Evolutionary conservation across 1,140 invertebrate species (phyloP), one percentile per base, ranked within the genome.

Genomic region (Teleopsis dalmanni): DNA sequence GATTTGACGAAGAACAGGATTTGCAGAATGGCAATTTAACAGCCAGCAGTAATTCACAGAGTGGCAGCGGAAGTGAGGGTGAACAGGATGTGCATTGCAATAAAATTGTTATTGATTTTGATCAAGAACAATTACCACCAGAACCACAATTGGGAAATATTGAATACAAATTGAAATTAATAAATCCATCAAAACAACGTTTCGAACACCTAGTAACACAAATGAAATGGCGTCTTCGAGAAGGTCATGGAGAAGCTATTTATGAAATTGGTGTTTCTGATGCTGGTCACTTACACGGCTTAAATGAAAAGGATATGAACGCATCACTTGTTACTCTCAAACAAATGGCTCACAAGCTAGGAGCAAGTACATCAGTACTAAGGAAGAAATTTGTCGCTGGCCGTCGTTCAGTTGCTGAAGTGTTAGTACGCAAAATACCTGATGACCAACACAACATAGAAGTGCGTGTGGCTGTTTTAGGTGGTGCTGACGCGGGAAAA

Each of bases 201-300:
- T 91, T 94, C 65, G 86, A 93, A 71, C 88, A 91, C 71, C 72
- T 94, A 23, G 88, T 93, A 1, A 92, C 90, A 0, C 90, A 94
- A 81, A 81, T 93, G 78, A 91, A 92, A 75, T 93, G 90, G 90
- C 76, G 89, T 11, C 74, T 92, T 8, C 77, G 85, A 1, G 89
- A 91, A 60, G 90, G 90, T 11, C 84, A 88, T 46, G 95, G 95
- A 6, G 90, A 94, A 71, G 93, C 93, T 1, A 91, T 98, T 55
- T 98, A 98, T 75, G 91, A 95, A 75, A 90, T 97, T 41, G 93
- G 94, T 0, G 94, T 98, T 0, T 88, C 92, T 50, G 95, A 98
- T 72, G 91, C 87, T 71, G 95, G 95, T 1, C 76, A 83, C 22
- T 70, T 96, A 52, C 79, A 85, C 10, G 93, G 94, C 8, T 75